Evolutionary conservation across 2,797 vertebrate species (phyloP), one percentile per base, ranked within the genome.

Genomic region (Hozukius guyotensis): DNA sequence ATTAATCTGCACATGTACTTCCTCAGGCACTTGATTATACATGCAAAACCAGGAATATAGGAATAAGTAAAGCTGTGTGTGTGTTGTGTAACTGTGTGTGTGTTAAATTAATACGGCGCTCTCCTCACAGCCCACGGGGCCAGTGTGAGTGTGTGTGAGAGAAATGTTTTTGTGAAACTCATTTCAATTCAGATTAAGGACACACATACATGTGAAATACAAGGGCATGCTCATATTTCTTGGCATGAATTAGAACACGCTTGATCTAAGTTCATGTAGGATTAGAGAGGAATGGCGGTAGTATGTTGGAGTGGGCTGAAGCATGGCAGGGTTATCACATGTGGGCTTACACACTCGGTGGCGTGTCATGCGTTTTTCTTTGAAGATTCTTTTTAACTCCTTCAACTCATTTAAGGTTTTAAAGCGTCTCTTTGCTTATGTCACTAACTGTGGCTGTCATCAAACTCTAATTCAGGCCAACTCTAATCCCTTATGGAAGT

Each of bases 1-100:
- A 89, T 90, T 90, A 88, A 85, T 92, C 78, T 91, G 83, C 73
- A 65, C 83, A 78, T 87, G 90, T 87, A 86, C 79, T 1, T 90
- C 91, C 85, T 87, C 61, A 29, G 85, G 89, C 82, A n/a, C 53
- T 81, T 81, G 29, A 88, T 90, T 89, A 87, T 79, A 72, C 80
- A 91, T 90, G 87, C 84, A 89, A 79, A 89, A 87, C 14, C 24
- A 78, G 25, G 55, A 78, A 49, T 68, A 72, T n/a, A 85, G 67
- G 34, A 67, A 69, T 36, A 49, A 61, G 65, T 68, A 79, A 75
- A 31, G 32, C 38, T 71, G 46, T 65, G 63, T 71, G 64, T 72
- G 49, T 70, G 66, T 73, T 78, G 63, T 62, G 59, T 74, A 8
- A 46, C 49, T 52, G n/a, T 74, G 63, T 81, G 78, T 81, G 78